Evolutionary conservation across 35 echinoderm and acorn worm genomes (phyloP).

Genomic region (Apostichopus parvimensis): DNA sequence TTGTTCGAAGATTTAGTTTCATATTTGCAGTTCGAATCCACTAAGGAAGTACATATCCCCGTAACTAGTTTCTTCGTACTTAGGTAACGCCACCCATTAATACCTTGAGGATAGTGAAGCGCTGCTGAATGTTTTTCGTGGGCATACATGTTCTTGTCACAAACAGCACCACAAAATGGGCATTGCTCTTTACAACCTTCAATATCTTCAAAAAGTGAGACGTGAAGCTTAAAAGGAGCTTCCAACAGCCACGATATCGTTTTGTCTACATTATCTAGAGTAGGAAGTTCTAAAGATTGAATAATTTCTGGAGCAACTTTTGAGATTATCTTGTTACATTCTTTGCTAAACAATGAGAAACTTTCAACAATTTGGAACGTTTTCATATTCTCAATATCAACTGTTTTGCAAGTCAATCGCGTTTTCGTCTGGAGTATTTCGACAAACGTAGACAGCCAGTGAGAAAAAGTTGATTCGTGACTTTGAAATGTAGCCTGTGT

Average conservation of each 20-base stretch:
- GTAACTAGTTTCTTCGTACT: background rate
- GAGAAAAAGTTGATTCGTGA: background rate
- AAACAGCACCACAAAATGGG: conserved; percentile 10
- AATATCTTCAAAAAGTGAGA: background rate
- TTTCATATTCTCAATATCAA: background rate
- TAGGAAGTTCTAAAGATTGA: background rate
- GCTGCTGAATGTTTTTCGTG: background rate
- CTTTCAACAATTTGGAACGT: background rate
- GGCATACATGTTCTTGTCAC: background rate
- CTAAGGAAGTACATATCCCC: background rate
- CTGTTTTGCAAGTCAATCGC: background rate
- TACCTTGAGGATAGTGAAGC: conserved; percentile 12
- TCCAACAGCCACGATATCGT: background rate
- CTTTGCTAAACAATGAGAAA: background rate
- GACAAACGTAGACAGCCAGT: background rate
- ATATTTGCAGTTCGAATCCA: background rate
- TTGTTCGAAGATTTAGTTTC: background rate
- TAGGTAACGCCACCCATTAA: background rate
- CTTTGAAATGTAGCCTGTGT: background rate
- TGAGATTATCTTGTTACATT: background rate
- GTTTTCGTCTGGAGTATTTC: background rate
- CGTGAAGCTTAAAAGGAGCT: background rate
- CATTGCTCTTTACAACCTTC: conserved; percentile 35
- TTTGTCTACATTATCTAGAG: background rate
- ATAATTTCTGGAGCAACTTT: no score